Evolutionary conservation across 2,113 vertebrate genomes (phyloP), one percentile per base, ranked within the genome.

Genomic region (Empidonax traillii): DNA sequence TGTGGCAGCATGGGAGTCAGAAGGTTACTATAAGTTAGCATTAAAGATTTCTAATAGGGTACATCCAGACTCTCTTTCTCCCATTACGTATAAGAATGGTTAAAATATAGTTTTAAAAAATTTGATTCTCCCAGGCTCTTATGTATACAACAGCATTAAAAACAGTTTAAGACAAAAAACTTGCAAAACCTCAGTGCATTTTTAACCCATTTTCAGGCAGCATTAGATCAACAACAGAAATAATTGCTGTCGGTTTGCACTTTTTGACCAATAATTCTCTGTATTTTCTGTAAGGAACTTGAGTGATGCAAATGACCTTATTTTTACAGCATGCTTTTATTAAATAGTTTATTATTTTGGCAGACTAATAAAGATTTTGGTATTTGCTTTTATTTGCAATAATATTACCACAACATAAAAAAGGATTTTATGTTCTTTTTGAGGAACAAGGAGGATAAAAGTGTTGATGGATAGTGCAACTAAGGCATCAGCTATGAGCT

Each of bases 311-410:
- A 99, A 99, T 99, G 96, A 98, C 97, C 98, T 98, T 98, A 98
- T 98, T 99, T 98, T 99, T 98, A 98, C 98, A 98, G 98, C 98
- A 98, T 98, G 98, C 98, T 99, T 99, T 99, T 98, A 99, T 98
- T 98, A 98, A 98, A 98, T 98, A 97, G 97, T 99, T 99, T 99
- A 99, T 99, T 98, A 98, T 98, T 98, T 98, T 98, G 98, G 98
- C 98, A 98, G 98, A 98, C 98, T 98, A 98, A 99, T 99, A 99
- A 99, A 99, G 98, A 98, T 98, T 98, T 98, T 98, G 98, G 98
- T 98, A 98, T 98, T 99, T 98, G 96, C 96, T 98, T 99, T 99
- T 99, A 99, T 99, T 99, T 98, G 98, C 98, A 98, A 98, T 98
- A 97, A 98, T 98, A 98, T 98, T 98, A 98, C 98, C 97, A 98